Percentiles rank a stretch among this genome's conserved stretches.
phyloP scores from a whole-genome alignment of 2,797 vertebrate genomes.

The Danio albolineatus region DNA sequence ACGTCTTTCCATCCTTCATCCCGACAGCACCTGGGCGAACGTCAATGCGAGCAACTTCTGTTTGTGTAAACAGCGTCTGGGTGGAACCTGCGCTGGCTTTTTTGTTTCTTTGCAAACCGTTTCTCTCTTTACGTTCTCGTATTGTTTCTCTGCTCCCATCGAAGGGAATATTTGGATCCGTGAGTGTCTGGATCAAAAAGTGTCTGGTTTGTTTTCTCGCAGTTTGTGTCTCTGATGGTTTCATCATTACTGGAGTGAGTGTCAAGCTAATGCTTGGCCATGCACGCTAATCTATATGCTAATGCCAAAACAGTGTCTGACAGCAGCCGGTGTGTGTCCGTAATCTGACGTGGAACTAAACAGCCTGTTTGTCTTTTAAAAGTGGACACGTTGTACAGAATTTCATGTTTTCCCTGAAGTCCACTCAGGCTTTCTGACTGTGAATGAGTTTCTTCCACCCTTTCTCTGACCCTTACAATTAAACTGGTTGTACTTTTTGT shows the following conservation, averaged over 20 bases:
- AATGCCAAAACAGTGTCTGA: conserved; percentile 46
- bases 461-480: background rate
- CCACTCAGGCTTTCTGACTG: background rate
- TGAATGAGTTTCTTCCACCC: background rate
- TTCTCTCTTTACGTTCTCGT: background rate
- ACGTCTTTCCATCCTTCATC: conserved; percentile 56
- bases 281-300: conserved; percentile 56
- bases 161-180: conserved; percentile 31
- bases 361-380: conserved; percentile 1
- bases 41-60: conserved; percentile 40
- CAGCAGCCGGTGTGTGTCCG: background rate
- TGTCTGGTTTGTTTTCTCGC: conserved; percentile 15
- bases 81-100: conserved; percentile 3
- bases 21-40: background rate
- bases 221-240: conserved; percentile 10
- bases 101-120: background rate
- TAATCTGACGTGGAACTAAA: conserved; percentile 30
- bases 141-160: conserved; percentile 15
- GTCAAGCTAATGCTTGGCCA: background rate
- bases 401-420: background rate
- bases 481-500: background rate
- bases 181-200: conserved; percentile 20
- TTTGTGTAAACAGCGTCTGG: background rate
- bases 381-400: background rate
- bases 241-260: conserved; percentile 7